A percentile compares a stretch with the other conserved stretches of the same genome.
Evolutionary conservation across 1,140 invertebrate genomes (phyloP).

Genomic region (Lamellibrachia luymesi): DNA sequence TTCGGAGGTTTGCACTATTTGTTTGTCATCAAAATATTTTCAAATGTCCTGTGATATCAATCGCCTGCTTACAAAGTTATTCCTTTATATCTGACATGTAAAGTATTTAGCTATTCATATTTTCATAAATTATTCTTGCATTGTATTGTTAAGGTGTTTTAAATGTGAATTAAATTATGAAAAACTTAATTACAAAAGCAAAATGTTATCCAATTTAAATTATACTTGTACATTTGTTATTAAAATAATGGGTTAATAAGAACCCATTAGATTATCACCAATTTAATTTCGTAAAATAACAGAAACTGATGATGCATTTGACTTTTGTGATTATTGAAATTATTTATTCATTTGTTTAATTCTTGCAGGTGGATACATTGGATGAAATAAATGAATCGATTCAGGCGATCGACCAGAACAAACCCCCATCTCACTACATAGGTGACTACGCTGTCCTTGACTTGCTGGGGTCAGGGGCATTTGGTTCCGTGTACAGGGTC

Average conservation of each 20-base stretch:
- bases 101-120: no score
- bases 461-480: slow-evolving; percentile 57
- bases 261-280: no score
- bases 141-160: no score
- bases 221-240: not conserved
- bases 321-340: not conserved
- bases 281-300: not conserved
- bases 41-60: no score
- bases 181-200: no score
- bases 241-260: no score
- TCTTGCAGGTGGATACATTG: slow-evolving; percentile 31
- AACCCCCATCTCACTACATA: slow-evolving; percentile 52
- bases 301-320: not conserved
- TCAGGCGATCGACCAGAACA: slow-evolving; percentile 50
- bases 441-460: slow-evolving; percentile 59
- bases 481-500: slow-evolving; percentile 59
- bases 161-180: no score
- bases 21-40: not conserved
- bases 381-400: slow-evolving; percentile 49
- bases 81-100: no score
- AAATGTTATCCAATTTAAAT: not conserved
- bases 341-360: not conserved
- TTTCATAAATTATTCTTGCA: no score
- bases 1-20: no score
- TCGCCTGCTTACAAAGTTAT: no score